Conservation (phyloP, 2,113 vertebrate genomes). For the Menura novaehollandiae region DNA sequence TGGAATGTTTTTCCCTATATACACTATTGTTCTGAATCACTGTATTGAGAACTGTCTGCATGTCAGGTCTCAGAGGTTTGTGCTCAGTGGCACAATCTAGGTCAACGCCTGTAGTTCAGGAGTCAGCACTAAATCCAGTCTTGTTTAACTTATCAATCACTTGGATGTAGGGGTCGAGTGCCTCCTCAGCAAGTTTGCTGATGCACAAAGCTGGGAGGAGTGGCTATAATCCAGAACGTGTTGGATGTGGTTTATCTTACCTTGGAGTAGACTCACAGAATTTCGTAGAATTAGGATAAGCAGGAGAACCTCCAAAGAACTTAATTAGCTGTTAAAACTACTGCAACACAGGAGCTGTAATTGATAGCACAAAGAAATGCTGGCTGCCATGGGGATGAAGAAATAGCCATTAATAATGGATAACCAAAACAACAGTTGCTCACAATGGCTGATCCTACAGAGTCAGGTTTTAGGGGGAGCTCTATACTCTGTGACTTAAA, state of each 20-base stretch:
- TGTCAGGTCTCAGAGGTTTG: neutral
- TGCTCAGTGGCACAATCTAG: neutral
- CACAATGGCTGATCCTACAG: neutral
- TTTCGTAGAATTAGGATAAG: neutral
- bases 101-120: neutral
- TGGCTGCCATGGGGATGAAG: neutral
- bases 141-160: neutral
- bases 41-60: neutral
- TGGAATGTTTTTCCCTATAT: neutral
- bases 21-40: neutral
- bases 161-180: neutral
- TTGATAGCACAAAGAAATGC: neutral
- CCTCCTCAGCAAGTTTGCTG: neutral
- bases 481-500: neutral
- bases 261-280: neutral
- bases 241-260: neutral
- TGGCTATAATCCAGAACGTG: neutral
- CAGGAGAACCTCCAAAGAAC: neutral
- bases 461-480: neutral
- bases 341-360: neutral
- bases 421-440: neutral
- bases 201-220: neutral
- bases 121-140: neutral
- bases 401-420: neutral
- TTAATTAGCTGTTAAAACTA: neutral